Percentiles rank a stretch among this genome's conserved stretches.
These are phyloP conservation scores for Neolamprologus toae DNA, from an alignment of 2,113 vertebrate genomes.

Conservation along the genomic window DNA sequence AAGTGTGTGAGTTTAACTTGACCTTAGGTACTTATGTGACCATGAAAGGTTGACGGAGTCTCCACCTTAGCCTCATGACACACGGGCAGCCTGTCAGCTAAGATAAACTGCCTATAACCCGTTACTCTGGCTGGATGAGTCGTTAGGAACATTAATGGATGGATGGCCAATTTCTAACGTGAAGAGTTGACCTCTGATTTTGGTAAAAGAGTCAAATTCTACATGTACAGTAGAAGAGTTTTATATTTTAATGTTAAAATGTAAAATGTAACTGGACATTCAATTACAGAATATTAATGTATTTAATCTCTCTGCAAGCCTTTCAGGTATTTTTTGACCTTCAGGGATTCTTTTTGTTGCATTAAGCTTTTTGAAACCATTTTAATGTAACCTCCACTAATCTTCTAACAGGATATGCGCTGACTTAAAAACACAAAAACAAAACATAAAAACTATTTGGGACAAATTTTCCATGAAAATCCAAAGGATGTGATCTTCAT, in stretches of 20 bases:
- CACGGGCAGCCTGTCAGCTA: background rate
- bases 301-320: background rate
- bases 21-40: background rate
- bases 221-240: background rate
- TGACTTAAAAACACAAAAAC: background rate
- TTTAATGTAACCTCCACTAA: background rate
- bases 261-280: background rate
- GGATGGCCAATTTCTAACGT: background rate
- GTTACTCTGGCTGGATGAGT: background rate
- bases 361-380: background rate
- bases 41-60: background rate
- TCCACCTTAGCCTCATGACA: background rate
- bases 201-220: background rate
- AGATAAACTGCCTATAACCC: background rate
- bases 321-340: background rate
- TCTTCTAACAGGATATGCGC: background rate
- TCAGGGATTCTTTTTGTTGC: background rate
- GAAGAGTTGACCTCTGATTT: background rate
- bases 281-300: background rate
- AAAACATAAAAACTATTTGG: background rate
- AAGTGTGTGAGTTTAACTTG: background rate
- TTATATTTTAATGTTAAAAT: background rate
- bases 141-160: background rate
- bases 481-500: background rate
- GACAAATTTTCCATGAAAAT: background rate